phyloP scores from a whole-genome alignment of 2,888 invertebrate genomes.

The Ptilodon capucinus region DNA sequence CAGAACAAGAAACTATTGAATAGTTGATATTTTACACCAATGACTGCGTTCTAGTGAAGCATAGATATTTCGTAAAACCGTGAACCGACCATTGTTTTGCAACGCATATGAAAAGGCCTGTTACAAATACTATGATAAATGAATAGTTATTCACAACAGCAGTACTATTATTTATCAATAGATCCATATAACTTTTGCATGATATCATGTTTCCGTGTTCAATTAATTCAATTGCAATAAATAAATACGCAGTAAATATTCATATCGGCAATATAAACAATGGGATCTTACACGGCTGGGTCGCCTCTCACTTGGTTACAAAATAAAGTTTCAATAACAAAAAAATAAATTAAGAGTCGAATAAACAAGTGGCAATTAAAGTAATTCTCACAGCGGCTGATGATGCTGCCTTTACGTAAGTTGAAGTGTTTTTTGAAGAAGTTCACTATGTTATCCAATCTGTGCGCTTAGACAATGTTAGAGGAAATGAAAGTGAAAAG shows the following conservation, averaged over 20 bases:
- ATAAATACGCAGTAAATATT: slow-evolving; percentile 29
- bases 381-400: slow-evolving; percentile 65
- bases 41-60: slow-evolving; percentile 52
- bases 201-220: slow-evolving; percentile 50
- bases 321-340: slow-evolving; percentile 65
- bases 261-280: slow-evolving; percentile 35
- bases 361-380: slow-evolving; percentile 69
- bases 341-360: slow-evolving; percentile 54
- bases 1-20: slow-evolving; percentile 40
- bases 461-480: slow-evolving; percentile 72
- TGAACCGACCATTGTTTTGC: slow-evolving; percentile 72
- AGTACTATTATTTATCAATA: slow-evolving; percentile 59
- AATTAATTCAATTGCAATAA: slow-evolving; percentile 31
- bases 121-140: slow-evolving; percentile 62
- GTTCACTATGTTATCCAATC: slow-evolving; percentile 76
- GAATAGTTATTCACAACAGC: slow-evolving; percentile 57
- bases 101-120: slow-evolving; percentile 64
- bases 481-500: slow-evolving; percentile 78
- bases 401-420: slow-evolving; percentile 66
- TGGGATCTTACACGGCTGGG: slow-evolving; percentile 28
- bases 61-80: slow-evolving; percentile 64
- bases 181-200: slow-evolving; percentile 43
- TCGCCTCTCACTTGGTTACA: slow-evolving; percentile 58
- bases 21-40: slow-evolving; percentile 43
- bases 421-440: slow-evolving; percentile 63